These are phyloP conservation scores for Andrena dorsata DNA, from an alignment of 2,888 invertebrate genomes.

Conservation along the genomic window DNA sequence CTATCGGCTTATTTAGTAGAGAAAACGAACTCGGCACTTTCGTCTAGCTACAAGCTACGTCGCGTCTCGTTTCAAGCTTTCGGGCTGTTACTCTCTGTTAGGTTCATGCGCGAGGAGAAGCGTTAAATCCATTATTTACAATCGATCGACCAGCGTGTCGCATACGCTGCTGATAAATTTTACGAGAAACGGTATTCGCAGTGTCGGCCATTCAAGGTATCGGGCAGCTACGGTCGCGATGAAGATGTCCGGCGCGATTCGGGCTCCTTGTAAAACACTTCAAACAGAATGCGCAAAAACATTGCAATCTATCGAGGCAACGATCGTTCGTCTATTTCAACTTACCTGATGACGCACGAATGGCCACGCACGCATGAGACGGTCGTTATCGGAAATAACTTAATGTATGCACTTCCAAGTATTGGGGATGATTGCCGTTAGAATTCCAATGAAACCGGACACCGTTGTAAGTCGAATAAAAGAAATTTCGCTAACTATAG, in stretches of 20 bases:
- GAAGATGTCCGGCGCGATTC: no score
- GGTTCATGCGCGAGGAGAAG: slow-evolving; percentile 69
- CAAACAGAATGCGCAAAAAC: background rate
- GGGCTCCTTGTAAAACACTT: background rate
- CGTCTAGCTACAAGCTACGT: background rate
- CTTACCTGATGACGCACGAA: slow-evolving; percentile 61
- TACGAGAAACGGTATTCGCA: background rate
- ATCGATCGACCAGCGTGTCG: slow-evolving; percentile 7
- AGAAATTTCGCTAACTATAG: slow-evolving; percentile 70
- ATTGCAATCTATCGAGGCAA: background rate
- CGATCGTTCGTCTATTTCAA: slow-evolving; percentile 43
- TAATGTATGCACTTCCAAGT: slow-evolving; percentile 73
- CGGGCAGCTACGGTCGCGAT: background rate
- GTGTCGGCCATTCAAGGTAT: background rate
- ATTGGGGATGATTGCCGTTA: slow-evolving; percentile 83
- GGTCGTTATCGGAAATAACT: slow-evolving; percentile 39
- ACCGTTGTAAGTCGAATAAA: slow-evolving; percentile 43
- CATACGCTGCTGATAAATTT: background rate
- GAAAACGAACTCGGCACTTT: slow-evolving; percentile 9
- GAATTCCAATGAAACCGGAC: slow-evolving; percentile 53
- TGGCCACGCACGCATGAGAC: slow-evolving; percentile 35
- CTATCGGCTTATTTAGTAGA: slow-evolving; percentile 43
- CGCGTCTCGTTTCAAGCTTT: slow-evolving; percentile 8
- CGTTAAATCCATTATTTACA: slow-evolving; percentile 39
- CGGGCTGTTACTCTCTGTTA: background rate